A percentile compares a stretch with the other conserved stretches of the same genome.
phyloP scores from a whole-genome alignment of 1,140 invertebrate genomes.

The Drosophila equinoxialis region DNA sequence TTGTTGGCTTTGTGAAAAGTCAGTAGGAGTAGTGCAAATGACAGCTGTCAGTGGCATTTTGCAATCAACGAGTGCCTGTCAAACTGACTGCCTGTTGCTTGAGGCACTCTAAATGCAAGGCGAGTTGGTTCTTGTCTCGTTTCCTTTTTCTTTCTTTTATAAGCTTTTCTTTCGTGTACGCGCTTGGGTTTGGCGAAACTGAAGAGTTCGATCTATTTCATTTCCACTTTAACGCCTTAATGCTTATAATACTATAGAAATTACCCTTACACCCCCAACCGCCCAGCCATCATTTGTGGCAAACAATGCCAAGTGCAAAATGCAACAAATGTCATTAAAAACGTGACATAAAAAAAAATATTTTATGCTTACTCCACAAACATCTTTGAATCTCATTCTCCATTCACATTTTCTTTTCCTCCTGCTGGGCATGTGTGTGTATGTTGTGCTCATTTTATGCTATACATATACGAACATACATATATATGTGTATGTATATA shows the following conservation, averaged over 20 bases:
- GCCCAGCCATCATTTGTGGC: background rate
- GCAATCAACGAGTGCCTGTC: conserved; percentile 63
- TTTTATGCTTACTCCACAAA: conserved; percentile 59
- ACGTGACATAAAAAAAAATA: conserved; percentile 76
- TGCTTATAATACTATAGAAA: background rate
- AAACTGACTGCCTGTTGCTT: conserved; percentile 73
- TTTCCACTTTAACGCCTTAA: conserved; percentile 11
- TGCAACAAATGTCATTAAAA: conserved; percentile 81
- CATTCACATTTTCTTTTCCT: conserved; percentile 8
- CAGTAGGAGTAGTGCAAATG: conserved; percentile 50
- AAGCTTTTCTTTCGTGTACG: conserved; percentile 11
- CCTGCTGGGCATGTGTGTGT: conserved; percentile 23
- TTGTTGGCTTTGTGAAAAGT: conserved; percentile 5
- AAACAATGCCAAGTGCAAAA: conserved; percentile 60
- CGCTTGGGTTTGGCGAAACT: background rate
- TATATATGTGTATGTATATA: background rate
- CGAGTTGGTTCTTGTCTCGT: background rate
- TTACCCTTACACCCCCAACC: background rate
- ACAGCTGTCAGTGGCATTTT: conserved; percentile 75
- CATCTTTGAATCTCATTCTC: conserved; percentile 34
- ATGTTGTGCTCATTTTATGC: conserved; percentile 64
- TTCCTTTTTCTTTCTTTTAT: conserved; percentile 4
- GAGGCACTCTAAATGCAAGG: conserved; percentile 14
- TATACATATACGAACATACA: background rate
- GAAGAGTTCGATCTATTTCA: conserved; percentile 1